These are phyloP conservation scores for Dendrocincla tyrannina DNA, from an alignment of 2,797 vertebrate genomes.

Conservation along the genomic window DNA sequence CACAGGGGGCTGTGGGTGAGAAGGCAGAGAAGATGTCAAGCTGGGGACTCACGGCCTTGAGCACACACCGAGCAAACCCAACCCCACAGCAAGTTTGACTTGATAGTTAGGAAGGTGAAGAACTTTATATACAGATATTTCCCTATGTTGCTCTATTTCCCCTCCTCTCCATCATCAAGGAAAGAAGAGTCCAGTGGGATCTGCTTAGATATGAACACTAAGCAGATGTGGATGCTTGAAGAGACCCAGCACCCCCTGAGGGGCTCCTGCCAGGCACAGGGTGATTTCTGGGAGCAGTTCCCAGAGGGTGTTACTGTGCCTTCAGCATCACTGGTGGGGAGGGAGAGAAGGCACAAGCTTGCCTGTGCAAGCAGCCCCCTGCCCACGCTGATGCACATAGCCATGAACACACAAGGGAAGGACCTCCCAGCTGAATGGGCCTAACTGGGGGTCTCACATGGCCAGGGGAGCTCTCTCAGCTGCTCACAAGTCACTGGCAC, in stretches of 20 bases:
- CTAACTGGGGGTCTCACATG: neutral
- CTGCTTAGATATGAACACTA: neutral
- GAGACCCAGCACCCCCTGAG: neutral
- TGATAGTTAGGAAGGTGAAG: neutral
- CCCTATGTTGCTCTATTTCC: neutral
- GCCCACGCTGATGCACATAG: accelerated
- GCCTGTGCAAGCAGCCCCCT: neutral
- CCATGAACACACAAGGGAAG: neutral
- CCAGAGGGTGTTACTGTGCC: neutral
- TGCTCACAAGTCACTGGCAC: neutral
- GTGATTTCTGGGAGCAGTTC: neutral
- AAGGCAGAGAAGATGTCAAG: neutral
- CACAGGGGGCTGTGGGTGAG: neutral
- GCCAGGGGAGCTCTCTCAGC: neutral
- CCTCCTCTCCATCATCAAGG: neutral
- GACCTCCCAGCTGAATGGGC: accelerated
- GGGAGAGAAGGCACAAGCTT: neutral
- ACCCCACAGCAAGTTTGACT: neutral
- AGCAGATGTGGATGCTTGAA: neutral
- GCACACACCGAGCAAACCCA: neutral
- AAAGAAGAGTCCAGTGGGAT: neutral
- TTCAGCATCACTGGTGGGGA: neutral
- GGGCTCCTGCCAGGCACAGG: neutral
- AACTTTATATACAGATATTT: neutral
- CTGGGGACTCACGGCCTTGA: accelerated